Conservation (phyloP, 2,797 vertebrate species). For the Acanthiza pusilla region DNA sequence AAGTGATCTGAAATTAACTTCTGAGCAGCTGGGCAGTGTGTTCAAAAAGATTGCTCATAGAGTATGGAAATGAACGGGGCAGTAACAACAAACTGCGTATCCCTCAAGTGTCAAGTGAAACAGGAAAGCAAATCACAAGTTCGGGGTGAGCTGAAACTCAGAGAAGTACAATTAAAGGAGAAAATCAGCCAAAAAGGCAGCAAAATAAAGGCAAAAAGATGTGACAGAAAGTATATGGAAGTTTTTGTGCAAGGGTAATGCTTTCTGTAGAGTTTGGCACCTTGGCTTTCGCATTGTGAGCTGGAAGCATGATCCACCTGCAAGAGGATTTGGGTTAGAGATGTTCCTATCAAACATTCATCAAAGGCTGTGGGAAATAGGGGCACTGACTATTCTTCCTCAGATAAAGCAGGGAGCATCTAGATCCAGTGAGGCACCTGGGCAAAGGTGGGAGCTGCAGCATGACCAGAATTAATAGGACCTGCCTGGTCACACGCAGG, state of each 20-base stretch:
- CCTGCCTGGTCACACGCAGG: neutral
- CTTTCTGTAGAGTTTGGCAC: neutral
- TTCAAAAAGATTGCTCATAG: neutral
- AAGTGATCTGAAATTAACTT: neutral
- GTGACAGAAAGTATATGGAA: neutral
- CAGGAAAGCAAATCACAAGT: neutral
- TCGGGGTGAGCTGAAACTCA: neutral
- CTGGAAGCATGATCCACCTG: neutral
- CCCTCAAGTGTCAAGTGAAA: neutral
- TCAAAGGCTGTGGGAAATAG: neutral
- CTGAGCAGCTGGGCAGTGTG: neutral
- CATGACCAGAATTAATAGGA: neutral
- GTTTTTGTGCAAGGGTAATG: neutral
- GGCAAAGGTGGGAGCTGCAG: neutral
- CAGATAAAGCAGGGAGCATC: neutral
- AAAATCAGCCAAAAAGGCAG: neutral
- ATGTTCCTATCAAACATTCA: conserved; percentile 5
- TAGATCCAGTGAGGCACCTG: neutral
- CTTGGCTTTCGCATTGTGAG: neutral
- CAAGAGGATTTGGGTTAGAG: neutral
- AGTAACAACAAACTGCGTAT: neutral
- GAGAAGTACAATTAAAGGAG: neutral
- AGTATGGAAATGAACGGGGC: neutral
- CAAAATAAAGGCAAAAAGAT: neutral
- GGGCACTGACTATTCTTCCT: neutral